These are phyloP conservation scores for Cyanistes caeruleus DNA, from an alignment of 2,113 vertebrate species.

Conservation along the genomic window DNA sequence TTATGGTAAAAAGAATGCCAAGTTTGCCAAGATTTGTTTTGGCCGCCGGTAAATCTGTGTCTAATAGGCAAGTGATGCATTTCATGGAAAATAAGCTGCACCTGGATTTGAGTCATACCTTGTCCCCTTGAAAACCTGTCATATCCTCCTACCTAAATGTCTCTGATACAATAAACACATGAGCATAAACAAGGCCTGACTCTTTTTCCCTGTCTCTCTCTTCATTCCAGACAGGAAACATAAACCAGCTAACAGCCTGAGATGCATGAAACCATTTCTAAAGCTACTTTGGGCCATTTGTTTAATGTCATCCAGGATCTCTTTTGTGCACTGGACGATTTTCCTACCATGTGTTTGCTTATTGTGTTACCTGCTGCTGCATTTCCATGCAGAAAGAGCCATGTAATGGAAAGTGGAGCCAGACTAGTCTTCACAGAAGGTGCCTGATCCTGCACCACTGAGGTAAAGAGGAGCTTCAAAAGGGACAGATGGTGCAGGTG, in stretches of 20 bases:
- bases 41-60: slow-evolving; percentile 14
- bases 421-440: background rate
- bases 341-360: slow-evolving; percentile 29
- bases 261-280: slow-evolving; percentile 60
- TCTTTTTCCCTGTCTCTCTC: slow-evolving; percentile 38
- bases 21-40: slow-evolving; percentile 57
- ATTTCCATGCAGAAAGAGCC: background rate
- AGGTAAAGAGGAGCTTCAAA: background rate
- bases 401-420: background rate
- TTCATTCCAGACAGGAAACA: slow-evolving; percentile 64
- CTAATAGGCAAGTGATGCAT: slow-evolving; percentile 47
- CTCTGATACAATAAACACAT: slow-evolving; percentile 67
- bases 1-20: slow-evolving; percentile 47
- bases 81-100: slow-evolving; percentile 67
- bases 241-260: slow-evolving; percentile 63
- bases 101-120: slow-evolving; percentile 73
- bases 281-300: slow-evolving; percentile 50
- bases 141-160: slow-evolving; percentile 59
- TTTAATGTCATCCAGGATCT: slow-evolving; percentile 62
- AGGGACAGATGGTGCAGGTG: background rate
- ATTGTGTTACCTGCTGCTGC: slow-evolving; percentile 51
- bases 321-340: slow-evolving; percentile 36
- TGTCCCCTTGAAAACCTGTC: slow-evolving; percentile 64
- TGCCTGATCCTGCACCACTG: background rate
- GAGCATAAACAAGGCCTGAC: slow-evolving; percentile 50